Evolutionary conservation across 2,888 invertebrate species (phyloP).

Genomic region (Xanthorhoe designata): DNA sequence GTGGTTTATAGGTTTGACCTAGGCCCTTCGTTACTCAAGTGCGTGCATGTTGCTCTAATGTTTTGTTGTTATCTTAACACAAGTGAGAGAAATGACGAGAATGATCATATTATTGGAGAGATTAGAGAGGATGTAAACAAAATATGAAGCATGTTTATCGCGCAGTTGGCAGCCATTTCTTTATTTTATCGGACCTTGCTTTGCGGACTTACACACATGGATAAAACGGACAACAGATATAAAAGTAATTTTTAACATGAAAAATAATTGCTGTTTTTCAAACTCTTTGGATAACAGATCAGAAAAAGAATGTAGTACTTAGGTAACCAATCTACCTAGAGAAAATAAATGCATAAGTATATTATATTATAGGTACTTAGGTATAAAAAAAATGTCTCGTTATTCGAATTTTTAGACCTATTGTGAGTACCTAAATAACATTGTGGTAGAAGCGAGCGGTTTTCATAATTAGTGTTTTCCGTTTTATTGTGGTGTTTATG

Average conservation of each 20-base stretch:
- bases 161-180: conserved; percentile 40
- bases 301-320: too few relatives aligned
- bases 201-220: conserved; percentile 35
- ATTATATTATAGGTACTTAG: too few relatives aligned
- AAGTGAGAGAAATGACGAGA: conserved; percentile 1
- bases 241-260: neutral
- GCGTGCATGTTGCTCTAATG: neutral
- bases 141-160: conserved; percentile 41
- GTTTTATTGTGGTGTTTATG: too few relatives aligned
- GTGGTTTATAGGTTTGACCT: neutral
- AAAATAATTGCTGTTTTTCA: too few relatives aligned
- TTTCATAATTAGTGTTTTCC: too few relatives aligned
- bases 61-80: neutral
- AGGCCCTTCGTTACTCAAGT: neutral
- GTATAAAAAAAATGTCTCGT: too few relatives aligned
- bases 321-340: too few relatives aligned
- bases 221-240: conserved; percentile 35
- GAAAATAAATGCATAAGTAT: too few relatives aligned
- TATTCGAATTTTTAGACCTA: too few relatives aligned
- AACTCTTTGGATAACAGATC: too few relatives aligned
- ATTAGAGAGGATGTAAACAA: conserved; percentile 39
- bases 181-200: conserved; percentile 34
- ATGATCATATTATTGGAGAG: neutral
- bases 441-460: too few relatives aligned
- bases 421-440: too few relatives aligned